Percentiles rank a stretch among this genome's conserved stretches.
These are phyloP conservation scores for Lepidurus packardi DNA, from an alignment of 1,140 invertebrate species.

Conservation along the genomic window DNA sequence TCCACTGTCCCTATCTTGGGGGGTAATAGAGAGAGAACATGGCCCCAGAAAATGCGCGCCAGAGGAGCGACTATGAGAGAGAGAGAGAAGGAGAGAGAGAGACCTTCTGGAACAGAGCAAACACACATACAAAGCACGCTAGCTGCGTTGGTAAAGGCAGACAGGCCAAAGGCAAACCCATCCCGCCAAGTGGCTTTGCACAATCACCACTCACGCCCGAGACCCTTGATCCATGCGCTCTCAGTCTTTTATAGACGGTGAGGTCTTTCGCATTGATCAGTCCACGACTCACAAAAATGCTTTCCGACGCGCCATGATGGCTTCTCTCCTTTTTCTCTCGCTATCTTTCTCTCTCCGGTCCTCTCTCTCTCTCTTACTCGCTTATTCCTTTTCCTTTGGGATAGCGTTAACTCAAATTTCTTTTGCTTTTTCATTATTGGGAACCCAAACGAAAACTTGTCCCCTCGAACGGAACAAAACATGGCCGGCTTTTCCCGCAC, in stretches of 20 bases:
- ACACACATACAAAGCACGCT: constrained; percentile 26
- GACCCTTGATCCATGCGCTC: constrained; percentile 20
- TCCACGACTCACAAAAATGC: constrained; percentile 5
- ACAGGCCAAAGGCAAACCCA: constrained; percentile 17
- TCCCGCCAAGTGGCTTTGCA: constrained; percentile 20
- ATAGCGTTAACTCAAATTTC: neutral
- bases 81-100: constrained; percentile 24
- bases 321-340: neutral
- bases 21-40: constrained; percentile 23
- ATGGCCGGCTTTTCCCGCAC: neutral
- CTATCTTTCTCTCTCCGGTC: constrained; percentile 10
- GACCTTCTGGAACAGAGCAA: constrained; percentile 19
- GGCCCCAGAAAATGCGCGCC: neutral
- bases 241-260: constrained; percentile 19
- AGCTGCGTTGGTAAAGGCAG: constrained; percentile 7
- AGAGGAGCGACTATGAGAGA: constrained; percentile 16
- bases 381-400: neutral
- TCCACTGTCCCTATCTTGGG: constrained; percentile 12
- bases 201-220: constrained; percentile 17
- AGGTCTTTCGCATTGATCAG: constrained; percentile 21
- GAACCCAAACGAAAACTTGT: neutral
- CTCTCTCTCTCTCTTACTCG: neutral
- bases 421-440: neutral
- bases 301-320: constrained; percentile 1
- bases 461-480: neutral